Evolutionary conservation across 2,888 invertebrate species (phyloP).

Genomic region (Phengaris alcon): DNA sequence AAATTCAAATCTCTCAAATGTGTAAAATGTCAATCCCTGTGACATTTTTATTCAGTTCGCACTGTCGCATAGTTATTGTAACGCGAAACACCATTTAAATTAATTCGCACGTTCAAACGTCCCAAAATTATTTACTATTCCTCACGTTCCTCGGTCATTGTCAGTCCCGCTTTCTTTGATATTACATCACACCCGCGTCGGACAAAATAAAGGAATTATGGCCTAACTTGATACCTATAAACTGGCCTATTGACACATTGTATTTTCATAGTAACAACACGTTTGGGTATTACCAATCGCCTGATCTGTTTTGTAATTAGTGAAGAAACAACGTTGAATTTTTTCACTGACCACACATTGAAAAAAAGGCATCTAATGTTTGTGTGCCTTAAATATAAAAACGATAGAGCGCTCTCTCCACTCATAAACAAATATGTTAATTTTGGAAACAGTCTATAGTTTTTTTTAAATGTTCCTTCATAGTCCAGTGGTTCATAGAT

Average conservation of each 20-base stretch:
- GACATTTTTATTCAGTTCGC: too few relatives aligned
- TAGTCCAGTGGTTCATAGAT: too few relatives aligned
- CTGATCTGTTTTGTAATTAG: neutral
- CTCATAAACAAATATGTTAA: too few relatives aligned
- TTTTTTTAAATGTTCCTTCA: too few relatives aligned
- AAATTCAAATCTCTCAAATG: too few relatives aligned
- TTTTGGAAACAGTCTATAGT: too few relatives aligned
- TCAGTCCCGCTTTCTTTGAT: neutral
- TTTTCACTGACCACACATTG: neutral
- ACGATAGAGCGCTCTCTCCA: neutral
- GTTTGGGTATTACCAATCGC: constrained; percentile 7
- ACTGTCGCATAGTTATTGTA: too few relatives aligned
- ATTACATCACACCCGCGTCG: neutral
- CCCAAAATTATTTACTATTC: neutral
- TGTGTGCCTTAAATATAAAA: neutral
- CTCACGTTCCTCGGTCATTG: constrained; percentile 1
- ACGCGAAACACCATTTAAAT: neutral
- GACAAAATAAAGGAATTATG: neutral
- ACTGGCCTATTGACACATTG: constrained; percentile 9
- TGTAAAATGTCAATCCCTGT: too few relatives aligned
- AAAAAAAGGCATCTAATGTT: neutral
- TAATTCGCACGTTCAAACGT: neutral
- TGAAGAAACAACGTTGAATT: neutral
- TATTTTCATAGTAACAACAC: neutral
- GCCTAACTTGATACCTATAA: too few relatives aligned